A percentile compares a stretch with the other conserved stretches of the same genome.
phyloP scores from a whole-genome alignment of 1,140 invertebrate genomes.

The Hyles vespertilio region DNA sequence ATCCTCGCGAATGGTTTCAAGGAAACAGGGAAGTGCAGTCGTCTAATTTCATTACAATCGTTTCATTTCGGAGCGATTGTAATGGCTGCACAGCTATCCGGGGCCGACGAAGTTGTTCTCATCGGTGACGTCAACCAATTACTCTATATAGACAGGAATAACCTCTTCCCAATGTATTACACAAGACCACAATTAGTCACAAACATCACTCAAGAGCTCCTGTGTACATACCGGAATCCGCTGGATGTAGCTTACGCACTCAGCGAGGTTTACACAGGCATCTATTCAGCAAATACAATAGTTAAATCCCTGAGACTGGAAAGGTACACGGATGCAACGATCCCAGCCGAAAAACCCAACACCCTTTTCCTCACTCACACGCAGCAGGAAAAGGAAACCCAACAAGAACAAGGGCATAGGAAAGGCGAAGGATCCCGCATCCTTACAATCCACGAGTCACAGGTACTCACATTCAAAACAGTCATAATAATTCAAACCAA shows the following conservation, averaged over 20 bases:
- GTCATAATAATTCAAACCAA: conserved; percentile 10
- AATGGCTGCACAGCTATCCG: conserved; percentile 12
- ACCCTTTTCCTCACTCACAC: conserved; percentile 13
- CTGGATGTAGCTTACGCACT: conserved; percentile 19
- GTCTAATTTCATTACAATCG: conserved; percentile 28
- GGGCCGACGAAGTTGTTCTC: conserved; percentile 13
- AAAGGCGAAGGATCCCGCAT: conserved; percentile 1
- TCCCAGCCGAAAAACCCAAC: not conserved
- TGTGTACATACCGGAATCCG: conserved; percentile 26
- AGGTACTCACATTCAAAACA: conserved; percentile 5
- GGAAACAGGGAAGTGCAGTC: conserved; percentile 2
- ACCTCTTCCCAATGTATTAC: conserved; percentile 27
- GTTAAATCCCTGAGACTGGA: too few species aligned
- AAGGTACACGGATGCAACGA: not conserved
- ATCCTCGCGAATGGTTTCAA: conserved; percentile 21
- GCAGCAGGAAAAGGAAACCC: conserved; percentile 11
- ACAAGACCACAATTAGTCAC: conserved; percentile 12
- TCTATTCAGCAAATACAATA: not conserved
- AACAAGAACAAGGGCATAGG: conserved; percentile 4
- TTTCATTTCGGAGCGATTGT: conserved; percentile 34
- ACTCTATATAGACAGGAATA: conserved; percentile 30
- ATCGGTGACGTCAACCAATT: conserved; percentile 35
- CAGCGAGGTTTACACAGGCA: conserved; percentile 3
- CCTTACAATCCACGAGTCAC: conserved; percentile 17
- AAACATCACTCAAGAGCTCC: too few species aligned